Conservation (phyloP, 1,140 invertebrate genomes). For the Eriocheir sinensis region DNA sequence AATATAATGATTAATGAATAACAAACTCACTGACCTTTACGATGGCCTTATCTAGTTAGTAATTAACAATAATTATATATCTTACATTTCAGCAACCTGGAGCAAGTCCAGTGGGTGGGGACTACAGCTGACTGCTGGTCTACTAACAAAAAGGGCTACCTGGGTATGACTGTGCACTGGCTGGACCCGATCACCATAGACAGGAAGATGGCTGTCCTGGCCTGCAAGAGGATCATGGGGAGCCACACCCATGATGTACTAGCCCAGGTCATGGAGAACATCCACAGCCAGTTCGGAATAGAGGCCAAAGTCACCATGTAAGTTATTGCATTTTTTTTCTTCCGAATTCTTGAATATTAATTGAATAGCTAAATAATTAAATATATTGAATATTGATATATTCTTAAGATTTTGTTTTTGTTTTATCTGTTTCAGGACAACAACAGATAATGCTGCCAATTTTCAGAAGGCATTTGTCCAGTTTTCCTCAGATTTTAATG, state of each 20-base stretch:
- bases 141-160: conserved; percentile 32
- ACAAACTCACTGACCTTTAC: neutral
- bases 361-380: no score
- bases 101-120: neutral
- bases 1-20: neutral
- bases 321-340: no score
- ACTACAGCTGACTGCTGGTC: conserved; percentile 50
- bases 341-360: no score
- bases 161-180: conserved; percentile 48
- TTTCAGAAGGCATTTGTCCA: no score
- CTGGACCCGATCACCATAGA: conserved; percentile 22
- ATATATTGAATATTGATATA: no score
- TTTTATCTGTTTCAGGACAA: no score
- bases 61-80: no score
- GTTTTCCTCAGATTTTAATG: no score
- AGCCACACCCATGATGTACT: conserved; percentile 32
- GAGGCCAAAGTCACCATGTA: conserved; percentile 26
- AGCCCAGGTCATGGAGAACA: neutral
- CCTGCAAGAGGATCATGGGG: neutral
- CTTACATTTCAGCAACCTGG: neutral
- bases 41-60: neutral
- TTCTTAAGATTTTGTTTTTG: no score
- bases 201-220: neutral
- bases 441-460: no score
- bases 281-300: neutral